These are phyloP conservation scores for Scaptomyza flava DNA, from an alignment of 2,888 invertebrate species.

Conservation along the genomic window DNA sequence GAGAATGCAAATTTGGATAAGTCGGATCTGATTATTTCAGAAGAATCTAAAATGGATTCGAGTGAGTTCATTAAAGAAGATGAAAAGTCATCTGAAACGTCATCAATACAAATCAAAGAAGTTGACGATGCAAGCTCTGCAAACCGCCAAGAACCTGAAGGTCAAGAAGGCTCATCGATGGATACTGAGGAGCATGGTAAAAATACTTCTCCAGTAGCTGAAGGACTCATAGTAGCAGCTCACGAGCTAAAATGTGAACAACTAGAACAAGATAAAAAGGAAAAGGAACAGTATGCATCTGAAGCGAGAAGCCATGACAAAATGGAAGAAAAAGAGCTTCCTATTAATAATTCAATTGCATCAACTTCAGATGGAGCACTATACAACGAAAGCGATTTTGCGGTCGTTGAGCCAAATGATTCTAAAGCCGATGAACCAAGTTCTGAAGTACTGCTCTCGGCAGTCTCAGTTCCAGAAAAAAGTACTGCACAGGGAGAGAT, in stretches of 20 bases:
- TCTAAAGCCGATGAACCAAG: constrained; percentile 2
- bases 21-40: background rate
- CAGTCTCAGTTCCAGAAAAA: background rate
- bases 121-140: background rate
- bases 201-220: background rate
- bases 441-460: background rate
- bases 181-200: background rate
- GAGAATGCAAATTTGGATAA: background rate
- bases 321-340: background rate
- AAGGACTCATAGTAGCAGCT: background rate
- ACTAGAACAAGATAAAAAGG: background rate
- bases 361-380: background rate
- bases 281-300: background rate
- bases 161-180: background rate
- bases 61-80: background rate
- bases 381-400: background rate
- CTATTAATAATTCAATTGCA: background rate
- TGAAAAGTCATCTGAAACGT: background rate
- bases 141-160: background rate
- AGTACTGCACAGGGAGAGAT: background rate
- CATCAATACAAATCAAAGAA: background rate
- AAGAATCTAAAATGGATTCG: background rate
- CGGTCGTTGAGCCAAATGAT: constrained; percentile 6
- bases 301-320: background rate
- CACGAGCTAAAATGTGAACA: background rate